Percentiles rank a stretch among this genome's conserved stretches.
These are phyloP conservation scores for Archivesica marissinica DNA, from an alignment of 1,140 invertebrate genomes.

Conservation along the genomic window DNA sequence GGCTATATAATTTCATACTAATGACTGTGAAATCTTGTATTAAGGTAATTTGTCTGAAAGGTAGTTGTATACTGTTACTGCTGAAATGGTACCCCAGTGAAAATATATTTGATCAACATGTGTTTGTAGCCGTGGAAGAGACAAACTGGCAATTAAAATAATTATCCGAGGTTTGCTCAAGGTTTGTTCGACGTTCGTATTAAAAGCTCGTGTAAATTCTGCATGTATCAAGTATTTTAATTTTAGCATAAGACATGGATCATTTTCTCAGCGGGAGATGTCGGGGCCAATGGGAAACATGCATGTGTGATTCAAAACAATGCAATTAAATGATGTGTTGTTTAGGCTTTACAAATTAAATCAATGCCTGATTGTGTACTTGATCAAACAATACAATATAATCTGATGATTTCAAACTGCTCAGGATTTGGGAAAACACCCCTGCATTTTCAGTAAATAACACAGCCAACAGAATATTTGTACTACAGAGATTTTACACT, in stretches of 20 bases:
- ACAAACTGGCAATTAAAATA: slow-evolving; percentile 18
- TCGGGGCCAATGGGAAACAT: slow-evolving; percentile 12
- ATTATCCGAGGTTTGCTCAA: neutral
- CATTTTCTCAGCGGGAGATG: slow-evolving; percentile 17
- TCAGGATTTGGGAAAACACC: too few relatives aligned
- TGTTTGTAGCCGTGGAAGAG: neutral
- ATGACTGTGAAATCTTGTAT: too few relatives aligned
- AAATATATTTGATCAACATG: neutral
- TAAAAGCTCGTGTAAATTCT: neutral
- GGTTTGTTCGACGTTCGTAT: neutral
- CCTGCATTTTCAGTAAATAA: too few relatives aligned
- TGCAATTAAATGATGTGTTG: neutral
- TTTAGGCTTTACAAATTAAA: slow-evolving; percentile 6
- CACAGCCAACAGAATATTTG: too few relatives aligned
- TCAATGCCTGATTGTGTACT: neutral
- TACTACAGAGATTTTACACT: too few relatives aligned
- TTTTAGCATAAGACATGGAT: neutral
- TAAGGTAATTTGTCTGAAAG: too few relatives aligned
- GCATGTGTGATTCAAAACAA: slow-evolving; percentile 27
- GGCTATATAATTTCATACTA: too few relatives aligned
- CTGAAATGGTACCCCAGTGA: neutral
- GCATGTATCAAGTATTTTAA: slow-evolving; percentile 14
- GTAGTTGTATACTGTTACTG: too few relatives aligned
- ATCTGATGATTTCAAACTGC: too few relatives aligned
- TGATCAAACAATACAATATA: neutral